phyloP scores from a whole-genome alignment of 2,888 invertebrate genomes.

The Anthophora plumipes region DNA sequence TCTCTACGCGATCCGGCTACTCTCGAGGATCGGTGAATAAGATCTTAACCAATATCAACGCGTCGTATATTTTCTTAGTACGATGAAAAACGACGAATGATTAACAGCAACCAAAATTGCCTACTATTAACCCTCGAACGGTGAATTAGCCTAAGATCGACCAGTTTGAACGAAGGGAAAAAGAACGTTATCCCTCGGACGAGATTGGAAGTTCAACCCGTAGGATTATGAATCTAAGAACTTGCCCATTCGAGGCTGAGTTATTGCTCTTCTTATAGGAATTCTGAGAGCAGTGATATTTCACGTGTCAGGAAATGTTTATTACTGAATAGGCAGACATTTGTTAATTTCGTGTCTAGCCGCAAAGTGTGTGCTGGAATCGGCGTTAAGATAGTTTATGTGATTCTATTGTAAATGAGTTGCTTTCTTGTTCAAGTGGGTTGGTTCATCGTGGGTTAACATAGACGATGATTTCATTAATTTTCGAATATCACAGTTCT shows the following conservation, averaged over 20 bases:
- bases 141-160: not conserved
- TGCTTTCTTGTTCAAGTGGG: not conserved
- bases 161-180: too few species aligned
- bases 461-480: too few species aligned
- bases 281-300: not conserved
- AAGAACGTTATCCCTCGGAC: not conserved
- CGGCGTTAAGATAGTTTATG: too few species aligned
- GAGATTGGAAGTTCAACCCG: not conserved
- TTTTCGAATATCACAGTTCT: too few species aligned
- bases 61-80: constrained; percentile 26
- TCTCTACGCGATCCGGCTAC: constrained; percentile 37
- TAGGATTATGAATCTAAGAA: not conserved
- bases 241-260: not conserved
- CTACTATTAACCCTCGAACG: not conserved
- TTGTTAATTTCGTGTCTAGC: not conserved
- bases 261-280: not conserved
- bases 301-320: not conserved
- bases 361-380: too few species aligned
- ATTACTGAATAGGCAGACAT: not conserved
- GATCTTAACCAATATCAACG: constrained; percentile 12
- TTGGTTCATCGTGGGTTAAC: too few species aligned
- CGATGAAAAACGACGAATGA: constrained; percentile 33
- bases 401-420: not conserved
- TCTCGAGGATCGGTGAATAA: constrained; percentile 28
- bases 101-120: constrained; percentile 32